phyloP scores from a whole-genome alignment of 2,797 vertebrate genomes.

The Margarornis squamiger region DNA sequence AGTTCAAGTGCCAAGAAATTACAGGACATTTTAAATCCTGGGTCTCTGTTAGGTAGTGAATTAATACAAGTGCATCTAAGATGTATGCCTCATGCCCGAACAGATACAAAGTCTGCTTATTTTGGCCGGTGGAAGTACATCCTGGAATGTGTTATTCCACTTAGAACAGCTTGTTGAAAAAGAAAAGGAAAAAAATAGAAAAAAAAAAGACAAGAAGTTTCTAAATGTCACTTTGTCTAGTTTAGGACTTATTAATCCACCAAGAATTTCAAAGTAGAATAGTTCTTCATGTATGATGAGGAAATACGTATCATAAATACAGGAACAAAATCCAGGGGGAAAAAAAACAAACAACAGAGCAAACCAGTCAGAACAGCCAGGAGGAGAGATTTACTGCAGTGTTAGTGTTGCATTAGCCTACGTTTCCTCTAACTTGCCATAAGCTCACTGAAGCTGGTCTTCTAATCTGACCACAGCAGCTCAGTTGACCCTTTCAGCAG shows the following conservation, averaged over 20 bases:
- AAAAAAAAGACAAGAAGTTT: neutral
- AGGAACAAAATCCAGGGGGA: neutral
- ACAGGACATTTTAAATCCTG: conserved; percentile 30
- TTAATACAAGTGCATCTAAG: conserved; percentile 42
- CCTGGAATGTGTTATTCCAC: conserved; percentile 55
- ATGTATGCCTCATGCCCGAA: conserved; percentile 50
- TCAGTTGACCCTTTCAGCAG: neutral
- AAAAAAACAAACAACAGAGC: no score
- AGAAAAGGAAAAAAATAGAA: neutral
- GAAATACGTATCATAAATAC: neutral
- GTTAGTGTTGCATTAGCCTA: neutral
- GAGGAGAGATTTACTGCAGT: neutral
- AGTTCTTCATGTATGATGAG: neutral
- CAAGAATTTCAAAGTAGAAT: neutral
- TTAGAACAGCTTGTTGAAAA: neutral
- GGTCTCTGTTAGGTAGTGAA: conserved; percentile 1
- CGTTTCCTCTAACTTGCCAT: neutral
- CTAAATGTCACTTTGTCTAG: conserved; percentile 1
- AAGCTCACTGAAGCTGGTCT: neutral
- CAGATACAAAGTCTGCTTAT: conserved; percentile 60
- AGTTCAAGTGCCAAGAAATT: conserved; percentile 52
- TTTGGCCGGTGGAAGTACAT: conserved; percentile 37
- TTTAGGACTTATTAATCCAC: neutral
- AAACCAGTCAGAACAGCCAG: no score
- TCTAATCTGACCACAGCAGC: neutral